Evolutionary conservation across 2,888 invertebrate species (phyloP), one percentile per base, ranked within the genome.

Genomic region (Tenthredo amoena): DNA sequence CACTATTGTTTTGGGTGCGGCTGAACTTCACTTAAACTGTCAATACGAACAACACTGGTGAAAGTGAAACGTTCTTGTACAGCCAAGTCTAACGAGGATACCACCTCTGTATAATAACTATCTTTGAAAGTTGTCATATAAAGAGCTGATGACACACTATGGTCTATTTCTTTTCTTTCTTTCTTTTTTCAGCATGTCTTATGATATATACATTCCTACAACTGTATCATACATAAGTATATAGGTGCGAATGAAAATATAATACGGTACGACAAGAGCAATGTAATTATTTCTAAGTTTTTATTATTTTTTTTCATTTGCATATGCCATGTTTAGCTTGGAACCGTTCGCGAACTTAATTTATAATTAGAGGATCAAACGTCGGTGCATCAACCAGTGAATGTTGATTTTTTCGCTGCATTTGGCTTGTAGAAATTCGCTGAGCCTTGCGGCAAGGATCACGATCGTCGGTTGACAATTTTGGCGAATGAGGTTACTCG

Each of bases 381-480:
- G 31, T 0, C 31, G 34, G 40, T 74, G 7, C 21, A n/a, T 81
- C 40, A 68, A 71, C 26, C 68, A 34, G 21, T 81, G 81, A 81
- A 62, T 81, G 58, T 81, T 81, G 81, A 62, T 81, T 81, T 62
- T 77, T 77, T 9, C 81, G 47, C 83, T 83, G 31, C 47, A 83
- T 83, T 83, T 68, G 83, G 83, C 83, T 31, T n/a, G 68, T 83
- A 83, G 83, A 83, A 83, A 83, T 83, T 83, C 47, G 83, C 83
- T 18, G 15, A 62, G 62, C 65, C 62, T 37, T 26, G 37, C 2
- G 43, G 15, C 68, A 31, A 68, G 43, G 34, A 83, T 71, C 68
- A 68, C 83, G 83, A 68, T 43, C 47, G n/a, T 68, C 71, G 47
- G 47, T 37, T 43, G 83, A 43, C 83, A 68, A 43, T 83, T 83